Conservation (phyloP, 2,888 invertebrate genomes). For the Papilio gigon region DNA sequence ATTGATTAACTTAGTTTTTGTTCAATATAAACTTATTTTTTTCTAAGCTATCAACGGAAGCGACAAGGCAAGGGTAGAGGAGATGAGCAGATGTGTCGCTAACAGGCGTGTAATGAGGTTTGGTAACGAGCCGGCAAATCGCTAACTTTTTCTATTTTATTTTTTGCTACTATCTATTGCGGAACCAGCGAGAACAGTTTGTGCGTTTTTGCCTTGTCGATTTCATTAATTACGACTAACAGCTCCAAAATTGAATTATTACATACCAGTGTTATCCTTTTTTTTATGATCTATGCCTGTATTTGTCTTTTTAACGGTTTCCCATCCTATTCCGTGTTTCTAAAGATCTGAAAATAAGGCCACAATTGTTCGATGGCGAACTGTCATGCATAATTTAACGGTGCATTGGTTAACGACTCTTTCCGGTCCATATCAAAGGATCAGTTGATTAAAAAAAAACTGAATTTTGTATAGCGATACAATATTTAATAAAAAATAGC, state of each 20-base stretch:
- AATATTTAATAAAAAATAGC: conserved; percentile 38
- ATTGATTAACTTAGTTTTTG: neutral
- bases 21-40: neutral
- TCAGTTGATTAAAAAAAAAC: no score
- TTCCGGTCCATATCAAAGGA: no score
- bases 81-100: conserved; percentile 40
- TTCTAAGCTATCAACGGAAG: conserved; percentile 12
- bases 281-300: neutral
- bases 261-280: neutral
- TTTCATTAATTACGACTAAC: conserved; percentile 6
- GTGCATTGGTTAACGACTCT: no score
- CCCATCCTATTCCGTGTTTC: no score
- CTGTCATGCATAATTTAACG: no score
- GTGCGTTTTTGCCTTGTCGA: neutral
- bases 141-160: conserved; percentile 25
- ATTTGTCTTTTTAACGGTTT: no score
- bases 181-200: neutral
- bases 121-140: conserved; percentile 28
- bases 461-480: no score
- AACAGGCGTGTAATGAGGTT: conserved; percentile 40
- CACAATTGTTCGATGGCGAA: no score
- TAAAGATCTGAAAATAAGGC: no score
- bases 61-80: conserved; percentile 5
- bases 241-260: neutral
- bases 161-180: conserved; percentile 1